Percentiles rank a stretch among this genome's conserved stretches.
Conservation (phyloP, 2,888 invertebrate genomes). For the Tenthredo mesomela region DNA sequence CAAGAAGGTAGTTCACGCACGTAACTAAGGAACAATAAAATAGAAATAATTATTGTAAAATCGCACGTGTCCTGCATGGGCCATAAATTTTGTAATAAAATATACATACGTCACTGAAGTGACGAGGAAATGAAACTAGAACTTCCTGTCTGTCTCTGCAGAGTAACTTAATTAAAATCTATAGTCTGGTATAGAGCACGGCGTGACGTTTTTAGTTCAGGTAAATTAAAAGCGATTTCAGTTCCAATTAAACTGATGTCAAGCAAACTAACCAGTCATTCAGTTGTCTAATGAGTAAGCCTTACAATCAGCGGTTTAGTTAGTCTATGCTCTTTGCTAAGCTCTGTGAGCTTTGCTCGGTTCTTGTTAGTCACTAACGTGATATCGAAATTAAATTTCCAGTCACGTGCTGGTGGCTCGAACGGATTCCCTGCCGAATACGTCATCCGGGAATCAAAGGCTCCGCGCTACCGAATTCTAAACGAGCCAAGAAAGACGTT, state of each 20-base stretch:
- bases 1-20: neutral
- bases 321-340: neutral
- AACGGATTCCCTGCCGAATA: conserved; percentile 41
- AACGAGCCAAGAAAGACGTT: conserved; percentile 33
- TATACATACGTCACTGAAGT: neutral
- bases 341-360: neutral
- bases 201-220: conserved; percentile 22
- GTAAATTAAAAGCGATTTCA: conserved; percentile 12
- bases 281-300: conserved; percentile 38
- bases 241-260: conserved; percentile 22
- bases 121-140: neutral
- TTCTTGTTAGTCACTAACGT: neutral
- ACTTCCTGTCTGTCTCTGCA: neutral
- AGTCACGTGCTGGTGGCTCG: conserved; percentile 20
- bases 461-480: conserved; percentile 32
- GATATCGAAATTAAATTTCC: conserved; percentile 34
- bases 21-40: neutral
- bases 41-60: neutral
- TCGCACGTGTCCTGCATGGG: neutral
- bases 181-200: neutral
- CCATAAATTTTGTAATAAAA: neutral
- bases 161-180: conserved; percentile 7
- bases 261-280: conserved; percentile 10
- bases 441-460: conserved; percentile 43
- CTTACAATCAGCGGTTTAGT: conserved; percentile 8